Base-by-base conservation (phyloP, 2,113 vertebrate species). In the Pedetes capensis region DNA sequence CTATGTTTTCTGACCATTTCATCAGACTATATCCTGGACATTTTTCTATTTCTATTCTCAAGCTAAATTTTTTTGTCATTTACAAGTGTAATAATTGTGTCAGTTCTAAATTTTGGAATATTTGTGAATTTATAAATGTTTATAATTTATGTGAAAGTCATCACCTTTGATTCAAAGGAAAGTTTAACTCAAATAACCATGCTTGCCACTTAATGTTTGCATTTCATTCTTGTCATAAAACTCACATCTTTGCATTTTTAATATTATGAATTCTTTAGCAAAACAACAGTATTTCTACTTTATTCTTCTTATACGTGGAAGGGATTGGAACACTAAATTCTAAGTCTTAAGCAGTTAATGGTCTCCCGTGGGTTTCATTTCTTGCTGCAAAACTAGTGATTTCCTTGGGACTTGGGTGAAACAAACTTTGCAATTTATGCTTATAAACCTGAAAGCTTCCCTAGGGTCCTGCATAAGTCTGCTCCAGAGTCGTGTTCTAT, bases 351-450 rank as follows among this genome's bases (percentile, higher is more conserved):
- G 25, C 37, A 84, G 12, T 88, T 80, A 71, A 91, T 61, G 2
- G 13, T 84, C 32, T 89, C 69, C 18, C 42, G 22, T 23, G 34
- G 25, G 34, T 80, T 91, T 96, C 34, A 29, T 53, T 85, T 89
- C 34, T 92, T 49, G 81, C 63, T 87, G 32, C 87, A 42, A 94
- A 34, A 37, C 18, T 94, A 89, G 16, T 94, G 34, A 89, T 97
- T 89, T 92, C 47, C 47, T 64, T 81, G n/a, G 32, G 6, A 29
- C 68, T 93, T 95, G 89, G 66, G 25, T 68, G 37, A 96, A 89
- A 61, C 8, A 68, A 51, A 84, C 72, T 80, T 89, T 93, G 3
- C 27, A 82, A 79, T 55, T 71, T 86, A 78, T 64, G 20, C 55
- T 80, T 68, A 57, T n/a, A 47, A 86, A 27, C 27, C 72, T 87